A percentile compares a stretch with the other conserved stretches of the same genome.
These are phyloP conservation scores for Xenopus laevis DNA, from an alignment of 2,113 vertebrate species.

Conservation along the genomic window DNA sequence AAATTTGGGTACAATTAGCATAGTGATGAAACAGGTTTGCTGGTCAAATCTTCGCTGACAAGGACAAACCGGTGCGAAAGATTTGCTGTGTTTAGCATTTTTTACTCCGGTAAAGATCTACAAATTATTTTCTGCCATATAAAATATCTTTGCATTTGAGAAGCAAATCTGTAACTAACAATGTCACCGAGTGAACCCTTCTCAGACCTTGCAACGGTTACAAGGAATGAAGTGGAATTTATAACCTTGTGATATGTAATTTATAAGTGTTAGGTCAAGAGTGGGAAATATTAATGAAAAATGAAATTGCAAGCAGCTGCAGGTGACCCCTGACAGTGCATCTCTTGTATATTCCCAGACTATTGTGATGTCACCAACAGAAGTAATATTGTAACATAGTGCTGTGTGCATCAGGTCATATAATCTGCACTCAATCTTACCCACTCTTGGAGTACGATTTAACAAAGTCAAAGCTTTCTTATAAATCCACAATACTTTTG, in stretches of 20 bases:
- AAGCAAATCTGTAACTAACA: slow-evolving; percentile 31
- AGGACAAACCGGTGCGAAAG: slow-evolving; percentile 38
- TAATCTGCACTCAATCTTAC: slow-evolving; percentile 2
- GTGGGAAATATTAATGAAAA: slow-evolving; percentile 45
- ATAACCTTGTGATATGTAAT: slow-evolving; percentile 38
- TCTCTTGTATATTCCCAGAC: slow-evolving; percentile 24
- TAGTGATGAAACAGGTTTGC: slow-evolving; percentile 44
- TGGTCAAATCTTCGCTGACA: slow-evolving; percentile 42
- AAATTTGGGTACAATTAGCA: slow-evolving; percentile 43
- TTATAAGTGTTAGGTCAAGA: slow-evolving; percentile 40
- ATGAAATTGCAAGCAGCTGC: slow-evolving; percentile 39
- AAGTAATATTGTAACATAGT: slow-evolving; percentile 33
- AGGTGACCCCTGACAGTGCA: slow-evolving; percentile 11
- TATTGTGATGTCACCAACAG: slow-evolving; percentile 13
- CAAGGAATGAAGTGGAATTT: slow-evolving; percentile 36
- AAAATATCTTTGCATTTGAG: slow-evolving; percentile 20
- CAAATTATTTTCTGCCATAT: slow-evolving; percentile 21
- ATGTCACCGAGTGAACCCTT: slow-evolving; percentile 32
- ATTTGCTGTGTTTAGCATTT: slow-evolving; percentile 40
- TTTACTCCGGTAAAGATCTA: slow-evolving; percentile 27
- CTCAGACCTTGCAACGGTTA: slow-evolving; percentile 19
- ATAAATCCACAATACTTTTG: slow-evolving; percentile 6
- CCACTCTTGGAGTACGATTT: neutral
- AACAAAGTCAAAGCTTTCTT: slow-evolving; percentile 3
- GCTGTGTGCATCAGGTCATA: slow-evolving; percentile 18